Evolutionary conservation across 2,113 vertebrate species (phyloP).

Genomic region (Alligator mississippiensis): DNA sequence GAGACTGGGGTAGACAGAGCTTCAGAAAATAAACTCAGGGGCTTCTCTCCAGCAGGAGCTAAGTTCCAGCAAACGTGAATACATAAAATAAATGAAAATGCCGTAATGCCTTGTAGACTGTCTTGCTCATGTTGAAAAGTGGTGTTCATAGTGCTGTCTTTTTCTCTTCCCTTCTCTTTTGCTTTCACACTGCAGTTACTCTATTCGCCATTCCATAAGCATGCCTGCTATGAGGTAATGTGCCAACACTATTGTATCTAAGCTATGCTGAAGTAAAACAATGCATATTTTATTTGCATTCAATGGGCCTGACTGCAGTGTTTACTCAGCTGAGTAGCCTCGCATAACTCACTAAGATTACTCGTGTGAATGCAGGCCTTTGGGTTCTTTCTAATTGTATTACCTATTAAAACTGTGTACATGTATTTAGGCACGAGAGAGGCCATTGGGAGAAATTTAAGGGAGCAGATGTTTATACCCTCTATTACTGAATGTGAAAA

Average conservation of each 20-base stretch:
- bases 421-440: slow-evolving; percentile 20
- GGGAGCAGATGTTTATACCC: background rate
- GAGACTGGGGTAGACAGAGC: background rate
- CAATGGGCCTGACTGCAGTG: slow-evolving; percentile 19
- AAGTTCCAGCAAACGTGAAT: background rate
- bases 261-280: background rate
- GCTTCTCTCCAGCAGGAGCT: background rate
- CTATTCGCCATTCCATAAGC: slow-evolving; percentile 95
- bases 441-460: slow-evolving; percentile 26
- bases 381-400: slow-evolving; percentile 14
- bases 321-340: background rate
- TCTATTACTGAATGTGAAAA: slow-evolving; percentile 31
- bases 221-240: slow-evolving; percentile 98
- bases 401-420: slow-evolving; percentile 31
- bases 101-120: background rate
- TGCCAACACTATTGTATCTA: background rate
- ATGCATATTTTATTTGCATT: background rate
- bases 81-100: background rate
- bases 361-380: slow-evolving; percentile 14
- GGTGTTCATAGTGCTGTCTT: slow-evolving; percentile 48
- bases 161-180: slow-evolving; percentile 60
- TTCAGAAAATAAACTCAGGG: background rate
- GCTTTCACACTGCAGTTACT: slow-evolving; percentile 89
- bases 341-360: slow-evolving; percentile 40
- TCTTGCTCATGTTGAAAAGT: background rate